Evolutionary conservation across 2,113 vertebrate species (phyloP).

Genomic region (Bujurquina vittata): DNA sequence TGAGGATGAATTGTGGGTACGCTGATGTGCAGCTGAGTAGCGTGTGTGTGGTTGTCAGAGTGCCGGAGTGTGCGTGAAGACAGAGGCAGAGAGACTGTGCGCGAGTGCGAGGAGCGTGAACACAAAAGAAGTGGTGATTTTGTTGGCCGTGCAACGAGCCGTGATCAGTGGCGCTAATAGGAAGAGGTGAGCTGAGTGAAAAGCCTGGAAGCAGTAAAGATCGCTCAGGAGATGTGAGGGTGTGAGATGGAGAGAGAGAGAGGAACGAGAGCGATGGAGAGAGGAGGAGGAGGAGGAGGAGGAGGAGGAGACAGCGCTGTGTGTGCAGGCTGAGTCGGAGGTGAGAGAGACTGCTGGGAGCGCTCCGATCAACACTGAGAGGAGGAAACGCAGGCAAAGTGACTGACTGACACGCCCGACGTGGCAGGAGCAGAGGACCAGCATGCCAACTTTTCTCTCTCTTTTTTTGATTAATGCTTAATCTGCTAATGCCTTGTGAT

Average conservation of each 20-base stretch:
- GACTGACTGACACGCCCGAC: constrained; percentile 21
- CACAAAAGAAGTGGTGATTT: background rate
- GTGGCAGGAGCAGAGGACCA: background rate
- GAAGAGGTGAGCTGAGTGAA: constrained; percentile 15
- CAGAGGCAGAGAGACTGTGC: background rate
- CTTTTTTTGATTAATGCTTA: background rate
- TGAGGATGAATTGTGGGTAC: background rate
- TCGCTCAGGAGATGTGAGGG: constrained; percentile 42
- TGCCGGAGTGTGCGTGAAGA: constrained; percentile 38
- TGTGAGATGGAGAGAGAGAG: constrained; percentile 7
- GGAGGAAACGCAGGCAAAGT: constrained; percentile 35
- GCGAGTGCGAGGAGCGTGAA: constrained; percentile 6
- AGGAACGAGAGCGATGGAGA: constrained; percentile 8
- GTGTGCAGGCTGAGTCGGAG: constrained; percentile 27
- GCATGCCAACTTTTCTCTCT: background rate
- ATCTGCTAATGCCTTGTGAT: constrained; percentile 1
- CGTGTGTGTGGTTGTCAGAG: constrained; percentile 4
- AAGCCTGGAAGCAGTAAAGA: constrained; percentile 41
- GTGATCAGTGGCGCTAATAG: constrained; percentile 32
- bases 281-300: constrained; percentile 21
- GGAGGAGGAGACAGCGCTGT: constrained; percentile 49
- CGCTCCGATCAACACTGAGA: constrained; percentile 16
- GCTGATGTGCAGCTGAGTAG: background rate
- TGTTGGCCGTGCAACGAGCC: constrained; percentile 58
- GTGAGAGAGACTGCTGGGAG: constrained; percentile 26